Percentiles rank a stretch among this genome's conserved stretches.
Conservation (phyloP, 30 jellyfish, hydroid and myxozoan genomes). For the Aurelia sp. region DNA sequence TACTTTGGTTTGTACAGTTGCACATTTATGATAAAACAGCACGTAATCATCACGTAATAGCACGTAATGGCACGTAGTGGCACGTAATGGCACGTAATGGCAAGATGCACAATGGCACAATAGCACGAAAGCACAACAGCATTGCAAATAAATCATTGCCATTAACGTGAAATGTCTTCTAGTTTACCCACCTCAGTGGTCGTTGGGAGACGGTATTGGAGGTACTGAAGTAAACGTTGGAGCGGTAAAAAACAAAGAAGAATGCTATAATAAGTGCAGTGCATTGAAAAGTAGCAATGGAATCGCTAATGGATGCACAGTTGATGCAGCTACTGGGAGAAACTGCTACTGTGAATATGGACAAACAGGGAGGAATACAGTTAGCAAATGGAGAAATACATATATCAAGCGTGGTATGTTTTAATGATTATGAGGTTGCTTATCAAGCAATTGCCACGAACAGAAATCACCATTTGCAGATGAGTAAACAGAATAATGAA, state of each 20-base stretch:
- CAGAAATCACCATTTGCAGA: too few relatives aligned
- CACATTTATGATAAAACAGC: too few relatives aligned
- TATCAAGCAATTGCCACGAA: too few relatives aligned
- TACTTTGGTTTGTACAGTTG: too few relatives aligned
- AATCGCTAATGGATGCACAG: conserved; percentile 10
- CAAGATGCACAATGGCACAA: too few relatives aligned
- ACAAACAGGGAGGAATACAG: conserved; percentile 5
- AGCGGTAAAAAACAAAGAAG: not conserved
- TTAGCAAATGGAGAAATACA: not conserved
- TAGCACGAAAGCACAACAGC: too few relatives aligned
- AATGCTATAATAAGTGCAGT: not conserved
- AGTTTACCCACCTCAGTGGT: not conserved
- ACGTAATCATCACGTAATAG: too few relatives aligned
- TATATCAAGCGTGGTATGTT: not conserved
- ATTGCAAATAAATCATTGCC: too few relatives aligned
- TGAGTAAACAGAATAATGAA: too few relatives aligned
- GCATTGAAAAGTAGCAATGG: not conserved
- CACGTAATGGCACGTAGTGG: too few relatives aligned
- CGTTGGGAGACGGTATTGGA: conserved; percentile 1
- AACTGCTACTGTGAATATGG: conserved; percentile 11
- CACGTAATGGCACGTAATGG: too few relatives aligned
- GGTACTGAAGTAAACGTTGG: not conserved
- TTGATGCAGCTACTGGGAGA: not conserved
- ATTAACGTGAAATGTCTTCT: too few relatives aligned
- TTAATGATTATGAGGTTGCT: not conserved